phyloP scores from a whole-genome alignment of 2,888 invertebrate species.

The Bedellia somnulentella region DNA sequence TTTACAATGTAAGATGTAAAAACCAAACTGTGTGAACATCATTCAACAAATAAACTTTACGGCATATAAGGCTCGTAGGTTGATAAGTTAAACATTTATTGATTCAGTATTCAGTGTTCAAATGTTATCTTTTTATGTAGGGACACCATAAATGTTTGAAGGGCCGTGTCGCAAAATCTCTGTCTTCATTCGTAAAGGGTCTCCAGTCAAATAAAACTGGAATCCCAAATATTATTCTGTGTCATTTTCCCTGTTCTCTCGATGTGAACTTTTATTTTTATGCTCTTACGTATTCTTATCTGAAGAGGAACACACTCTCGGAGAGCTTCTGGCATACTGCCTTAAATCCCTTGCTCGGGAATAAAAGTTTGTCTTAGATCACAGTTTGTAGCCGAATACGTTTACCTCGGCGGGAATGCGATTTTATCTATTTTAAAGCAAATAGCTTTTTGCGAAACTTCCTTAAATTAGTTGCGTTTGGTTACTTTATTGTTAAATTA shows the following conservation, averaged over 20 bases:
- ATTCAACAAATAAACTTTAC: too few species aligned
- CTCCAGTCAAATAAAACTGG: slow-evolving; percentile 58
- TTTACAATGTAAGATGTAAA: too few species aligned
- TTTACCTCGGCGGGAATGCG: slow-evolving; percentile 3
- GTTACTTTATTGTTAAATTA: too few species aligned
- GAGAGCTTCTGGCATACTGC: slow-evolving; percentile 49
- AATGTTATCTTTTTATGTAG: slow-evolving; percentile 59
- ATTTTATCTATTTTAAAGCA: slow-evolving; percentile 1
- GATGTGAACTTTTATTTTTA: slow-evolving; percentile 61
- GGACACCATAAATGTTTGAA: slow-evolving; percentile 61
- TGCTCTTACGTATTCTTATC: slow-evolving; percentile 56
- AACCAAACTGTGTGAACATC: too few species aligned
- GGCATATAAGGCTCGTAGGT: too few species aligned
- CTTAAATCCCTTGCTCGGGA: slow-evolving; percentile 41
- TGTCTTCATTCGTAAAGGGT: slow-evolving; percentile 57
- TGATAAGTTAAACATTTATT: slow-evolving; percentile 42
- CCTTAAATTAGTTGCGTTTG: too few species aligned
- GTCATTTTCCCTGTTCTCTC: slow-evolving; percentile 54
- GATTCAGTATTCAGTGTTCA: slow-evolving; percentile 56
- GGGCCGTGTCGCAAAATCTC: slow-evolving; percentile 60
- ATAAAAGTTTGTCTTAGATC: slow-evolving; percentile 29
- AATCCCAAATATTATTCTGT: slow-evolving; percentile 59
- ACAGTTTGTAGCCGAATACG: slow-evolving; percentile 15
- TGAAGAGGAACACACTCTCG: slow-evolving; percentile 46
- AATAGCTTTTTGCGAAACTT: too few species aligned